These are phyloP conservation scores for Coelinius sp. DNA, from an alignment of 2,888 invertebrate genomes.

Conservation along the genomic window DNA sequence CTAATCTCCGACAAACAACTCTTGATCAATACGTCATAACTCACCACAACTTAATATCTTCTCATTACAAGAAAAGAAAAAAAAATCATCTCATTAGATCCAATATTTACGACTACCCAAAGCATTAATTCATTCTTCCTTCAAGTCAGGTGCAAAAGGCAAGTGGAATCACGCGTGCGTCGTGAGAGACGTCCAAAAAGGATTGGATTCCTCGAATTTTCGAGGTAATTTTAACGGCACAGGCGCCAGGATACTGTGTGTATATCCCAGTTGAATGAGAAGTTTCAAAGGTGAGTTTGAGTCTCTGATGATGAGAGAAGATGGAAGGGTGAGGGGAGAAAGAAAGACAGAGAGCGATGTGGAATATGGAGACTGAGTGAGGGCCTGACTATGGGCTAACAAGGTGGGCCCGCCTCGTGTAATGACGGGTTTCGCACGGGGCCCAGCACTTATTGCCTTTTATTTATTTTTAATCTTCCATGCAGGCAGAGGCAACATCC, in stretches of 20 bases:
- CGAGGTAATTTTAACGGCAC: constrained; percentile 68
- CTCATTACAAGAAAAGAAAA: background rate
- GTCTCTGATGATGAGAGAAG: background rate
- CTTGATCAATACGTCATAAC: no score
- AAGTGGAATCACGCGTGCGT: constrained; percentile 28
- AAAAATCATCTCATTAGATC: background rate
- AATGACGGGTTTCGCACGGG: constrained; percentile 70
- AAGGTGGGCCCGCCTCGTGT: constrained; percentile 71
- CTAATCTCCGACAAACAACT: no score
- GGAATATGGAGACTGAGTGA: constrained; percentile 40
- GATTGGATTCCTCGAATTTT: constrained; percentile 66
- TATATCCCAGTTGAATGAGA: constrained; percentile 9
- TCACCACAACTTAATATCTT: background rate
- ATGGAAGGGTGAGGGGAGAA: constrained; percentile 36
- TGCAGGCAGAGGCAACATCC: constrained; percentile 64
- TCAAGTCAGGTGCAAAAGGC: constrained; percentile 31
- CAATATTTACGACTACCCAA: background rate
- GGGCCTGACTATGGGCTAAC: constrained; percentile 66
- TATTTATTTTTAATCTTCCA: constrained; percentile 68
- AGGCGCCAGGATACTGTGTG: constrained; percentile 64
- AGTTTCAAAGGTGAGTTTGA: background rate
- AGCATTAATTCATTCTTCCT: background rate
- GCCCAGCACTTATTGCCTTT: constrained; percentile 70
- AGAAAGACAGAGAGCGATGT: background rate
- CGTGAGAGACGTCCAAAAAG: constrained; percentile 5